Evolutionary conservation across 2,888 invertebrate species (phyloP).

Genomic region (Ptychoptera contaminata): DNA sequence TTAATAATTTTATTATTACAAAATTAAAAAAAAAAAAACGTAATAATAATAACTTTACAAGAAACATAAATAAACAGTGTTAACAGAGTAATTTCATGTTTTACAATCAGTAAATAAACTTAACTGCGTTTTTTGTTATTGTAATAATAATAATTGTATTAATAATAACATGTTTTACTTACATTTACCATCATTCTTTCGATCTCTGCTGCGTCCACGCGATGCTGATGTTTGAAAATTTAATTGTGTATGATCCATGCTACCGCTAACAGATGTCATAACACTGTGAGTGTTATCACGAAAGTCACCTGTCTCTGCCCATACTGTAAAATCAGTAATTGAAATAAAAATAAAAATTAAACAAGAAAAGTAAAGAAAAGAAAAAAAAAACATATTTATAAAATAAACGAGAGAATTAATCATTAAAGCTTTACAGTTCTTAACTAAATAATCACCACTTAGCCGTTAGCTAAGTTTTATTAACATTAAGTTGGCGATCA

Average conservation of each 20-base stretch:
- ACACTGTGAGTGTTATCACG: conserved; percentile 64
- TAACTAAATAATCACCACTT: no score
- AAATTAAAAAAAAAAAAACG: no score
- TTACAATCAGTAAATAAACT: no score
- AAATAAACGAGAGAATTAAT: background rate
- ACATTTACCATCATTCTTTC: conserved; percentile 42
- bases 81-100: no score
- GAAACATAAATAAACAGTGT: no score
- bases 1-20: no score
- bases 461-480: no score
- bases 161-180: no score
- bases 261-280: conserved; percentile 44
- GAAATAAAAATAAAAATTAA: conserved; percentile 11
- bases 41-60: no score
- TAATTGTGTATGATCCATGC: conserved; percentile 50
- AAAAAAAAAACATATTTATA: conserved; percentile 1
- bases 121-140: no score
- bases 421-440: background rate
- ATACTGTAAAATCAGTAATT: conserved; percentile 49
- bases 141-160: no score
- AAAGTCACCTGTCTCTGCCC: conserved; percentile 81
- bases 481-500: no score
- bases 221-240: conserved; percentile 51
- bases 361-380: conserved; percentile 13
- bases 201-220: conserved; percentile 44